Conservation (phyloP, 2,113 vertebrate species). For the Hiodon alosoides region DNA sequence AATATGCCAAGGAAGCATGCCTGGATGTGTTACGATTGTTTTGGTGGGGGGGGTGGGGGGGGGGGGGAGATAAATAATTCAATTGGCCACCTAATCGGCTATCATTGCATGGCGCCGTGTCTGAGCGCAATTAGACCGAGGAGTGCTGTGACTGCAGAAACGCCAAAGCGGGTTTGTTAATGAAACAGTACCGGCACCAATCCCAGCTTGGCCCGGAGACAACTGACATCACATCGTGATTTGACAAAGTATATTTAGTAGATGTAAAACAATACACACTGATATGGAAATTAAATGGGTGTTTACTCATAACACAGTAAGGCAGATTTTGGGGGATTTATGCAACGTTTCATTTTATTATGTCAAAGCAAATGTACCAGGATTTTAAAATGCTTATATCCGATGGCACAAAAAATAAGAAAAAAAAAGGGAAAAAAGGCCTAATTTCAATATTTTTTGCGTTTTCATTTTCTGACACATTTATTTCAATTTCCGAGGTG, state of each 20-base stretch:
- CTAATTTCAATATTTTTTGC: too few relatives aligned
- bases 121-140: conserved; percentile 32
- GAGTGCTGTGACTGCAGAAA: conserved; percentile 35
- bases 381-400: too few relatives aligned
- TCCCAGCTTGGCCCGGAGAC: conserved; percentile 17
- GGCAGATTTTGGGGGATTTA: too few relatives aligned
- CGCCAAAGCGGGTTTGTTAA: conserved; percentile 25
- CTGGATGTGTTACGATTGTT: too few relatives aligned
- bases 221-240: conserved; percentile 26
- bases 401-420: too few relatives aligned
- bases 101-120: conserved; percentile 34
- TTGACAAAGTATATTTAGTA: conserved; percentile 4
- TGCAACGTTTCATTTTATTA: too few relatives aligned
- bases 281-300: not conserved
- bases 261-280: conserved; percentile 1
- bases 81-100: conserved; percentile 36
- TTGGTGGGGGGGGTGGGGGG: too few relatives aligned
- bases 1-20: too few relatives aligned
- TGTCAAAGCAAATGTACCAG: too few relatives aligned
- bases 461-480: too few relatives aligned
- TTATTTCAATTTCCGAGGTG: too few relatives aligned
- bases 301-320: not conserved
- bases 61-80: conserved; percentile 29
- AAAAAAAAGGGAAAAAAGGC: too few relatives aligned
- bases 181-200: conserved; percentile 27